These are phyloP conservation scores for Triops cancriformis DNA, from an alignment of 1,140 invertebrate species.

Conservation along the genomic window DNA sequence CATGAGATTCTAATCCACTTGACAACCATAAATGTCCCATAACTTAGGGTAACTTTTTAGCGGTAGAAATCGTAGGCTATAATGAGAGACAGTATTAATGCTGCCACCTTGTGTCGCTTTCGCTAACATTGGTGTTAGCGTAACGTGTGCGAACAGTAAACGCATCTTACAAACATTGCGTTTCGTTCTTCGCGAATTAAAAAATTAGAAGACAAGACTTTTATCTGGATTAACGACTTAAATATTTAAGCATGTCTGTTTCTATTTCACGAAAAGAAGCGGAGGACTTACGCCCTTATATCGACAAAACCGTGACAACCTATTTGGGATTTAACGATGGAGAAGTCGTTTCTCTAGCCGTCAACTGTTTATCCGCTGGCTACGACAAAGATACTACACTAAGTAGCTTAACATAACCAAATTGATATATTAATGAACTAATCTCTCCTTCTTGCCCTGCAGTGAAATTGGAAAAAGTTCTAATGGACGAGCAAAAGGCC, in stretches of 20 bases:
- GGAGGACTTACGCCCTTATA: slow-evolving; percentile 3
- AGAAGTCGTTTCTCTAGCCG: background rate
- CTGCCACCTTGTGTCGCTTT: too few species aligned
- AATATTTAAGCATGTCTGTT: background rate
- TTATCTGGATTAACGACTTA: background rate
- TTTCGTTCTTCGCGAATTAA: too few species aligned
- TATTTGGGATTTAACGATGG: background rate
- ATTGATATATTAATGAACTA: background rate
- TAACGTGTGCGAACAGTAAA: too few species aligned
- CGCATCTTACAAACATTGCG: too few species aligned
- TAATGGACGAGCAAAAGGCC: background rate
- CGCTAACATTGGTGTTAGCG: too few species aligned
- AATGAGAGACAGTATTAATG: too few species aligned
- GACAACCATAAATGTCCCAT: too few species aligned
- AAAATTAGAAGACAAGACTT: background rate
- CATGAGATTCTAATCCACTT: too few species aligned
- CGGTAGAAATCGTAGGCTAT: too few species aligned
- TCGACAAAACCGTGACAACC: background rate
- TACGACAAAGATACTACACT: background rate
- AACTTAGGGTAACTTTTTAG: too few species aligned
- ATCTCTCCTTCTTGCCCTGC: background rate
- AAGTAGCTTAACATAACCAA: background rate
- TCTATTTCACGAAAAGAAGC: background rate
- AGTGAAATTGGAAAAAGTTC: background rate
- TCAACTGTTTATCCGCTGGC: background rate